Evolutionary conservation across 2,797 vertebrate genomes (phyloP).

Genomic region (Buceros bicornis): DNA sequence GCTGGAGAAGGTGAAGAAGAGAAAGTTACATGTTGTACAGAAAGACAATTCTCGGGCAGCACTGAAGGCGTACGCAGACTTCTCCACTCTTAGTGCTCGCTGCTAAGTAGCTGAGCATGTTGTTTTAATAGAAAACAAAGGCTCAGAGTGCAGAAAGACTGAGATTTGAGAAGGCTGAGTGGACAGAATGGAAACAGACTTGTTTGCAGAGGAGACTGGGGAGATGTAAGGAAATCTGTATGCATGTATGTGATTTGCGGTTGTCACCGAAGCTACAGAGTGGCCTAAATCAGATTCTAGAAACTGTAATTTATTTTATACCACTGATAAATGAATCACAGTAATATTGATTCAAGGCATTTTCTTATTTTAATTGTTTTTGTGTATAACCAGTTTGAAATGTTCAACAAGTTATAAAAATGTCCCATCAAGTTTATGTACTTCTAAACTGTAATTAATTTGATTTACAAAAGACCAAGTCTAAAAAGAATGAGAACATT

Average conservation of each 20-base stretch:
- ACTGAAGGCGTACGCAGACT: background rate
- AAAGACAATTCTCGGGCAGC: background rate
- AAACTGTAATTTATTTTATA: background rate
- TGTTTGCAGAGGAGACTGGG: background rate
- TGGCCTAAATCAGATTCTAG: constrained; percentile 5
- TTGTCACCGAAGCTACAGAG: background rate
- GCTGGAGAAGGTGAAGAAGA: background rate
- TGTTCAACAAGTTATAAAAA: constrained; percentile 47
- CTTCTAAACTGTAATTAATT: constrained; percentile 50
- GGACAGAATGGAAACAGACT: constrained; percentile 31
- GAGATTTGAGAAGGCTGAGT: background rate
- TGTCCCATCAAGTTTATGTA: constrained; percentile 32
- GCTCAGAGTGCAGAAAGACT: background rate
- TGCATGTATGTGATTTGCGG: background rate
- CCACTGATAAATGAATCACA: background rate
- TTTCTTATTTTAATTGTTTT: constrained; percentile 22
- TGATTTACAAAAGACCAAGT: constrained; percentile 41
- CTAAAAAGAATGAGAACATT: constrained; percentile 43
- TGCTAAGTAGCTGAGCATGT: background rate
- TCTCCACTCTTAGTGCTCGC: background rate
- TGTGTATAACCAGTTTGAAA: constrained; percentile 11
- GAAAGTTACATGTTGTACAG: background rate
- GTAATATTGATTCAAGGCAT: constrained; percentile 19
- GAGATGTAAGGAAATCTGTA: constrained; percentile 39
- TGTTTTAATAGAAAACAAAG: constrained; percentile 28